phyloP scores from a whole-genome alignment of 2,113 vertebrate species.

The Marmota flaviventris region DNA sequence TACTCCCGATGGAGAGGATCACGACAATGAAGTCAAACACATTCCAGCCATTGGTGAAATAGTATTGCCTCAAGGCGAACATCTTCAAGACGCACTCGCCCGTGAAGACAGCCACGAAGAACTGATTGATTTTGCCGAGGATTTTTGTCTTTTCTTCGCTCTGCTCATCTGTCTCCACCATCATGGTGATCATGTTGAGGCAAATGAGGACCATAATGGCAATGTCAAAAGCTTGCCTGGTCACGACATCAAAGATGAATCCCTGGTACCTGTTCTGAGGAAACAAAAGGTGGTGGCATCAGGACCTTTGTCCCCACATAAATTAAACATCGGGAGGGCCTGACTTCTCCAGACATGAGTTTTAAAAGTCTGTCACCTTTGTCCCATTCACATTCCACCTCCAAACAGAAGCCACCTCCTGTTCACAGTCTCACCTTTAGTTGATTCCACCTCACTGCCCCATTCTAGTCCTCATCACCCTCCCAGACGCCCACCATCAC shows the following conservation, averaged over 20 bases:
- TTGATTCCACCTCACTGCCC: neutral
- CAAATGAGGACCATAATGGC: constrained; percentile 88
- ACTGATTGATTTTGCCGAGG: constrained; percentile 86
- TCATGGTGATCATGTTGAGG: constrained; percentile 90
- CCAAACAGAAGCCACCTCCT: neutral
- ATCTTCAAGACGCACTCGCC: constrained; percentile 88
- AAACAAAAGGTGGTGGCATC: neutral
- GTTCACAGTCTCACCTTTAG: neutral
- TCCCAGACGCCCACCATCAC: neutral
- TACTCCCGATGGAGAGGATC: constrained; percentile 87
- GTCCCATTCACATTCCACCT: neutral
- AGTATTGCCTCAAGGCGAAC: constrained; percentile 88
- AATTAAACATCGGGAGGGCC: neutral
- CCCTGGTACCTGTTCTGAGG: constrained; percentile 88
- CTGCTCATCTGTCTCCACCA: constrained; percentile 88
- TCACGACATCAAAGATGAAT: constrained; percentile 87
- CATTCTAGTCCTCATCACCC: neutral
- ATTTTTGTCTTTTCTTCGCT: constrained; percentile 73
- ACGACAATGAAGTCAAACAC: constrained; percentile 90
- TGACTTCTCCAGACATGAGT: neutral
- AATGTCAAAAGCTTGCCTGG: constrained; percentile 86
- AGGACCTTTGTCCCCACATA: neutral
- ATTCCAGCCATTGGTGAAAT: constrained; percentile 89
- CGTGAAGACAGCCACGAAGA: constrained; percentile 88
- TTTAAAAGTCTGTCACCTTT: neutral